These are phyloP conservation scores for Meriones psammophilus DNA, from an alignment of 2,797 vertebrate genomes.

Conservation along the genomic window DNA sequence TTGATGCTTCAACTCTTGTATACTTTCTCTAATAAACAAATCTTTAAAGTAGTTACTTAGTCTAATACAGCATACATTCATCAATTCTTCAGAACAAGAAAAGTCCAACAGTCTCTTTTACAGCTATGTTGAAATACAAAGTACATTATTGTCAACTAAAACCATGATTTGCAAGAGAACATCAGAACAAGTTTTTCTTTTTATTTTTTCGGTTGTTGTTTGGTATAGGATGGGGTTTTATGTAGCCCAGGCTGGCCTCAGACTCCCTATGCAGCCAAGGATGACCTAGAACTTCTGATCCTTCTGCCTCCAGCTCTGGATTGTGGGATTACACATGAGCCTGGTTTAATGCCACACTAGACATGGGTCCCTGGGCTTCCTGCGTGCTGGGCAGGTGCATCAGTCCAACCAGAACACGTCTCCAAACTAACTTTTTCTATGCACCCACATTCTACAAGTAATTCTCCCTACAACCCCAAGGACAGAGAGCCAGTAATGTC, in stretches of 20 bases:
- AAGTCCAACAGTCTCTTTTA: neutral
- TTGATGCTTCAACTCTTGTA: neutral
- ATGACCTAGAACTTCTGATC: neutral
- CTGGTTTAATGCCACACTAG: neutral
- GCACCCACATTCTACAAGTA: neutral
- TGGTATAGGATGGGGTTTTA: neutral
- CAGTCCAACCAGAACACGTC: neutral
- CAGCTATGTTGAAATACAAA: neutral
- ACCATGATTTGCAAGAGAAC: neutral
- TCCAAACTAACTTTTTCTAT: slow-evolving; percentile 11
- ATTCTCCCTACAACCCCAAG: slow-evolving; percentile 39
- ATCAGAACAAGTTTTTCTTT: neutral
- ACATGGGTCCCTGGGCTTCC: neutral
- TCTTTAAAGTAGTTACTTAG: neutral
- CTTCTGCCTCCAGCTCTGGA: neutral
- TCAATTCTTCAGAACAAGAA: neutral
- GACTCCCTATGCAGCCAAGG: neutral
- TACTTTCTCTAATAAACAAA: neutral
- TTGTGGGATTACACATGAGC: neutral
- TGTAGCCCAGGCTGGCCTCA: neutral
- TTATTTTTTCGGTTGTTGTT: neutral
- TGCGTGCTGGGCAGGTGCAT: too few relatives aligned
- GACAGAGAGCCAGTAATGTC: neutral
- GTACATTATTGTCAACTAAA: neutral
- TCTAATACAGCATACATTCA: neutral